A percentile compares a stretch with the other conserved stretches of the same genome.
These are phyloP conservation scores for Cephalopachus bancanus DNA, from an alignment of 2,797 vertebrate species.

Conservation along the genomic window DNA sequence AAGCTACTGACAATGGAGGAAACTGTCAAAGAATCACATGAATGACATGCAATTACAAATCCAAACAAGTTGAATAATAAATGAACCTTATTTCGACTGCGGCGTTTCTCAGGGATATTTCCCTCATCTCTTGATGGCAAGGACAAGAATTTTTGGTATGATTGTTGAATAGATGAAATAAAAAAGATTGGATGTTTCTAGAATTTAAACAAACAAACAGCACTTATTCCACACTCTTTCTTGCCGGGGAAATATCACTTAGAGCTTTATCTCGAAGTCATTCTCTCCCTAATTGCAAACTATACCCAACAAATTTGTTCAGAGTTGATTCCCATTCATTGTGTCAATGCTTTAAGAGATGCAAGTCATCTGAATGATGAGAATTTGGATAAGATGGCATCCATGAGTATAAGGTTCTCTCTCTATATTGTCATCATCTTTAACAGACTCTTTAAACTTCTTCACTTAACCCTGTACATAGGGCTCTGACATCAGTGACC, in stretches of 20 bases:
- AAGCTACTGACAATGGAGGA: neutral
- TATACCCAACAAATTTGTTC: neutral
- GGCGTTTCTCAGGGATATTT: neutral
- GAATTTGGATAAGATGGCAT: neutral
- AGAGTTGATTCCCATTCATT: neutral
- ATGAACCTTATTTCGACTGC: neutral
- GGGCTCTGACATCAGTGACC: neutral
- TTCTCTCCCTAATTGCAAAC: neutral
- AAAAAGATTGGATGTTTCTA: neutral
- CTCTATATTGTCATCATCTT: neutral
- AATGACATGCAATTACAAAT: neutral
- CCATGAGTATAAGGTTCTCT: neutral
- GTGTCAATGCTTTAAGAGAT: neutral
- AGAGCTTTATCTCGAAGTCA: neutral
- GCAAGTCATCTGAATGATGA: neutral
- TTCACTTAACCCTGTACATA: neutral
- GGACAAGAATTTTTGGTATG: neutral
- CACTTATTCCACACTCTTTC: neutral
- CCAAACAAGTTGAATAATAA: neutral
- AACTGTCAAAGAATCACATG: slow-evolving; percentile 11
- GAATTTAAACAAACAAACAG: neutral
- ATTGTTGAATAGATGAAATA: neutral
- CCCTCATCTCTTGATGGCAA: neutral
- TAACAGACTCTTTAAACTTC: neutral
- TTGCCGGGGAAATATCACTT: neutral